A percentile compares a stretch with the other conserved stretches of the same genome.
phyloP scores from a whole-genome alignment of 2,888 invertebrate species.

The Cotesia congregata region DNA sequence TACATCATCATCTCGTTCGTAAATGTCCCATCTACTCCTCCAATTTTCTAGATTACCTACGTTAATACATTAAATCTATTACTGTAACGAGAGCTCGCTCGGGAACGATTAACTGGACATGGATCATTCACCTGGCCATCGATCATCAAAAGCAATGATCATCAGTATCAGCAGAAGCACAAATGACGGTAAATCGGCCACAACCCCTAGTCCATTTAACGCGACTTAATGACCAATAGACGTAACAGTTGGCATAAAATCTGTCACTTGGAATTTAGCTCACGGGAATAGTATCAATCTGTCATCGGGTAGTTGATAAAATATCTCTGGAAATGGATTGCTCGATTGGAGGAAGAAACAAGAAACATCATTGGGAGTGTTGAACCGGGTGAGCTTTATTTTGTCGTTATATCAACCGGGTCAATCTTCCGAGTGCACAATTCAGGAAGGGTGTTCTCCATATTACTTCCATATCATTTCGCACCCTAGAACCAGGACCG shows the following conservation, averaged over 20 bases:
- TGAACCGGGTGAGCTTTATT: constrained; percentile 32
- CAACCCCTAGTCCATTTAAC: constrained; percentile 50
- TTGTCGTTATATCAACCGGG: constrained; percentile 61
- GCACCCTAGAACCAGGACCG: constrained; percentile 62
- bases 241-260: constrained; percentile 69
- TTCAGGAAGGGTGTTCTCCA: constrained; percentile 54
- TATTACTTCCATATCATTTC: constrained; percentile 71
- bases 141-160: neutral
- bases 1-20: too few relatives aligned
- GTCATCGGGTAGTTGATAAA: constrained; percentile 60
- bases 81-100: neutral
- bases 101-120: too few relatives aligned
- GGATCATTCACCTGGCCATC: constrained; percentile 8
- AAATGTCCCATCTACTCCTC: too few relatives aligned
- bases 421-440: constrained; percentile 67
- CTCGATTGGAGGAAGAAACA: constrained; percentile 8
- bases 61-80: neutral
- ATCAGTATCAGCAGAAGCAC: neutral
- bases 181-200: neutral
- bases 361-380: constrained; percentile 21
- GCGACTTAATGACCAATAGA: constrained; percentile 57
- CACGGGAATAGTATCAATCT: constrained; percentile 69
- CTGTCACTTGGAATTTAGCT: constrained; percentile 65
- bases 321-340: constrained; percentile 43
- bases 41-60: too few relatives aligned